These are phyloP conservation scores for Ophthalmolycus amberensis DNA, from an alignment of 2,113 vertebrate genomes.

Conservation along the genomic window DNA sequence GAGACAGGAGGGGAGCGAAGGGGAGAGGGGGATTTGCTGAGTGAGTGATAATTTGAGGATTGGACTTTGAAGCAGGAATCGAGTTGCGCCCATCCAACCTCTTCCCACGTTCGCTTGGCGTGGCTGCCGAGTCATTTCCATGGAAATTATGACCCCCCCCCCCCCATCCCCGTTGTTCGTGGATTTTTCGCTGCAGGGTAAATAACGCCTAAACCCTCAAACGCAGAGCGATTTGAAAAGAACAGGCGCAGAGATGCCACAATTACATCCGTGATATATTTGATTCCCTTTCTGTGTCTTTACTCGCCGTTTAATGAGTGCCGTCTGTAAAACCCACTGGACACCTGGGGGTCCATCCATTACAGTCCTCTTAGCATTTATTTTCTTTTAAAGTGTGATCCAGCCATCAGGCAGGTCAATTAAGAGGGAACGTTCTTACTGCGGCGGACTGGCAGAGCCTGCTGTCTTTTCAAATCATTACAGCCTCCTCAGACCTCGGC, in stretches of 20 bases:
- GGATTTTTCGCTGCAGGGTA: neutral
- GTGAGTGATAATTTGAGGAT: slow-evolving; percentile 59
- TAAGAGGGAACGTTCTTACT: slow-evolving; percentile 9
- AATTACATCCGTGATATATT: neutral
- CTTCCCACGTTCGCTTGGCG: slow-evolving; percentile 17
- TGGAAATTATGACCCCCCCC: slow-evolving; percentile 34
- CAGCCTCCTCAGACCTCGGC: slow-evolving; percentile 4
- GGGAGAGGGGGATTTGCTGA: slow-evolving; percentile 35
- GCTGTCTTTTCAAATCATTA: slow-evolving; percentile 34
- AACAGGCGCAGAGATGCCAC: neutral
- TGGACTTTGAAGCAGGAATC: slow-evolving; percentile 38
- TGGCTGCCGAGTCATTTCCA: slow-evolving; percentile 48
- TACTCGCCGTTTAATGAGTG: slow-evolving; percentile 7
- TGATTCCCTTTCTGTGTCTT: neutral
- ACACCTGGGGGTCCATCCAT: slow-evolving; percentile 20
- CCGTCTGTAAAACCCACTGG: neutral
- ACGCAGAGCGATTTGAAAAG: neutral
- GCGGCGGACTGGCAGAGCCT: slow-evolving; percentile 9
- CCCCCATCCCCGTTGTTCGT: neutral
- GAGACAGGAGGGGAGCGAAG: slow-evolving; percentile 1
- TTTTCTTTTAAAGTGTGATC: slow-evolving; percentile 22
- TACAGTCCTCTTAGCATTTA: slow-evolving; percentile 12
- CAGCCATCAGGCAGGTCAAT: slow-evolving; percentile 28
- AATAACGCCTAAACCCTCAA: slow-evolving; percentile 1
- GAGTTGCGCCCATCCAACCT: slow-evolving; percentile 13